Base-by-base conservation (phyloP, 2,888 invertebrate species). In the Hemaris fuciformis region DNA sequence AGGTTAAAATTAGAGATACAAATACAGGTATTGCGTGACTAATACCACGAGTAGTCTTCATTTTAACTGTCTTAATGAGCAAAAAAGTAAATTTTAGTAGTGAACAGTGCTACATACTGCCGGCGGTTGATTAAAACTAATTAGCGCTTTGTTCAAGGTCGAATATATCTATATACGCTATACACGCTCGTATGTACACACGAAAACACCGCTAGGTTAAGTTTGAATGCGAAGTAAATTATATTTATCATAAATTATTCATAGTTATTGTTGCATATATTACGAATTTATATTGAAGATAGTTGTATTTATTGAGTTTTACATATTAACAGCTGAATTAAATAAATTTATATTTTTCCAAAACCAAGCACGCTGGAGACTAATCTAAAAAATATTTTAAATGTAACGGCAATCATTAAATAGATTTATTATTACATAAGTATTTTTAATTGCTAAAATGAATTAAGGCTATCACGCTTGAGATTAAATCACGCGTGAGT, bases 401-500 rank as follows among this genome's bases (percentile, higher is more conserved):
- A 10, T 48, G 4, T 5, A 31, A 6, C 48, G 10, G 3, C 10
- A 8, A n/a, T 23, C 0, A 27, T 8, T 46, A 1, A 18, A 53
- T 18, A 53, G 27, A 31, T 31, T 53, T 18, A 18, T 18, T 31
- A 53, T 18, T 25, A 48, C 25, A 18, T 8, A 10, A 31, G 20
- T 53, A 53, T 3, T 53, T 31, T 53, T 18, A 15, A 48, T 48
- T 48, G 27, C 31, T 18, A 31, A 53, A 18, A 18, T 27, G 27
- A 10, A 8, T 53, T 18, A 18, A 53, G 27, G 48, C 31, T 18
- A 62, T 43, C 27, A 59, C 43, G 42, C 22, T 31, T 62, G 31
- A 13, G 10, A 53, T 59, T 43, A 59, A 59, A 42, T 25, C 41
- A 15, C 58, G 59, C 53, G 22, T 61, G 53, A 25, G 42, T 53